Evolutionary conservation across 2,888 invertebrate genomes (phyloP), one percentile per base, ranked within the genome.

Genomic region (Andrena chrysosceles): DNA sequence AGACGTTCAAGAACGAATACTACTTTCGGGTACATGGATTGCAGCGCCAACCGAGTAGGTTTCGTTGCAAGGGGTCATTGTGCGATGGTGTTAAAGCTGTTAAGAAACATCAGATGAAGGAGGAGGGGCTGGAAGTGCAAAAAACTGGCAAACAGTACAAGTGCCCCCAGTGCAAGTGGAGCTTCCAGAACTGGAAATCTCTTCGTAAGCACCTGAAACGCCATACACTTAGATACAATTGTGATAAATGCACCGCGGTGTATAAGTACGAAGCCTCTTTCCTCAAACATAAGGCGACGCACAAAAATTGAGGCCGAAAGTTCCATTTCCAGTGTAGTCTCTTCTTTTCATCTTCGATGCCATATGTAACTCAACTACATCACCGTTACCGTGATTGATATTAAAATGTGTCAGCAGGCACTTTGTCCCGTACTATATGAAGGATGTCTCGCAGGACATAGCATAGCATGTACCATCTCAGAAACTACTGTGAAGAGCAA

Each of bases 181-280:
- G 56, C 13, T 78, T 85, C 54, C 60, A 23, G 3, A 71, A 23
- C 0, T 8, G 8, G 26, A 29, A 5, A 0, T 8, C 52, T 10
- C 49, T 84, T 2, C 29, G 59, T 0, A 75, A 69, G 7, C 77
- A 84, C 29, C 13, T 48, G 26, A 49, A 75, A 63, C 69, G 72
- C 0, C 72, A 85, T 23, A 13, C 8, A 4, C 20, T 23, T 0
- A 62, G 8, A 16, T 85, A 60, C 42, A 67, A 49, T 0, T 85
- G 85, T 5, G 20, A 75, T 0, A 13, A 52, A 13, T 85, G 81
- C 64, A 13, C 54, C 1, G 64, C 49, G 0, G 42, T 75, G 8
- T 84, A 81, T 10, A 81, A 84, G 26, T 75, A 78, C 10, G 59
- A 64, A 33, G 75, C 56, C 29, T 73, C 69, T 7, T 81, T 79